Percentiles rank a stretch among this genome's conserved stretches.
These are phyloP conservation scores for Trichogramma pretiosum DNA, from an alignment of 1,140 invertebrate genomes.

Conservation along the genomic window DNA sequence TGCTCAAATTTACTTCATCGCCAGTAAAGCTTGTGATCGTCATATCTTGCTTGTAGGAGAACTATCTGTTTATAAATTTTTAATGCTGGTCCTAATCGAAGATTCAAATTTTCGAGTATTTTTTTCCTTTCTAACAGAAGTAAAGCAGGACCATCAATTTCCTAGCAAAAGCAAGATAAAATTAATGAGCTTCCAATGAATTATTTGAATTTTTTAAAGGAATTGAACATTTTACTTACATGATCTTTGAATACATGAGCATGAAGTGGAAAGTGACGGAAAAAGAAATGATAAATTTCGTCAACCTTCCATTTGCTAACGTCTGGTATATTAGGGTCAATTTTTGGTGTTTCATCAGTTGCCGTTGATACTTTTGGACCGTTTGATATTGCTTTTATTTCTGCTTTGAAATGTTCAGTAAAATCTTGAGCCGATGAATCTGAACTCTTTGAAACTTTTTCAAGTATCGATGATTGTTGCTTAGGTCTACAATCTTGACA, in stretches of 20 bases:
- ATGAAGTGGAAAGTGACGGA: conserved; percentile 61
- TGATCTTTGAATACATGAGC: no score
- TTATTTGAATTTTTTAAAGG: neutral
- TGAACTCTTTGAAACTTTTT: conserved; percentile 16
- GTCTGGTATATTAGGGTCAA: conserved; percentile 66
- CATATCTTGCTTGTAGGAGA: conserved; percentile 58
- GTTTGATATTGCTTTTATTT: conserved; percentile 14
- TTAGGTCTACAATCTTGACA: conserved; percentile 37
- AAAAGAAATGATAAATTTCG: conserved; percentile 74
- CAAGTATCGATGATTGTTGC: conserved; percentile 27
- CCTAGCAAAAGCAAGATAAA: conserved; percentile 52
- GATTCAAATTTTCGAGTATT: conserved; percentile 64
- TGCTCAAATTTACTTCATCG: no score
- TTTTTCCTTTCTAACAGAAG: conserved; percentile 71
- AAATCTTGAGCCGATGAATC: conserved; percentile 14
- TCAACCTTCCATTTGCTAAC: conserved; percentile 70
- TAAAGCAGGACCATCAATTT: conserved; percentile 79
- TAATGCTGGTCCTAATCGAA: conserved; percentile 77
- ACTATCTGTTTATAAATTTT: conserved; percentile 75
- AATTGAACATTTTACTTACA: conserved; percentile 43
- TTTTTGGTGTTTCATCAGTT: conserved; percentile 33
- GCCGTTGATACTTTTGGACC: no score
- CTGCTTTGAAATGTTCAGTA: conserved; percentile 18
- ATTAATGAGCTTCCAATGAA: conserved; percentile 6
- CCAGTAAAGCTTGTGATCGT: conserved; percentile 62